Evolutionary conservation across 1,140 invertebrate genomes (phyloP).

Genomic region (Epicauta chinensis): DNA sequence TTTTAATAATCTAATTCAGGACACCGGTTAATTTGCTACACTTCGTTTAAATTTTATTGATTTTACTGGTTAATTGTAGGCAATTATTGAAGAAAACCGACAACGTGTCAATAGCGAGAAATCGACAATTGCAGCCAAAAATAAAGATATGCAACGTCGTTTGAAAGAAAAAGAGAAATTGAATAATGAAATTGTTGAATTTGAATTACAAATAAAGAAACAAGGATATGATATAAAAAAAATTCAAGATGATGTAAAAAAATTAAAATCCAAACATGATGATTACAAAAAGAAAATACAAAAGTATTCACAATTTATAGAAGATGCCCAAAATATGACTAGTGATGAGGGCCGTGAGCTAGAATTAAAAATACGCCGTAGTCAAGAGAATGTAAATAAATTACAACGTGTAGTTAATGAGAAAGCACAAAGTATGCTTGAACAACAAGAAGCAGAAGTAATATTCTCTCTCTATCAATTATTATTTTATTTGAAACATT

Average conservation of each 20-base stretch:
- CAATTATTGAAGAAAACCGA: constrained; percentile 50
- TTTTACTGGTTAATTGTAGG: constrained; percentile 13
- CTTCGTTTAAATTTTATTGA: neutral
- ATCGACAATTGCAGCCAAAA: constrained; percentile 63
- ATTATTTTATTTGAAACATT: neutral
- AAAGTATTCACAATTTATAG: constrained; percentile 25
- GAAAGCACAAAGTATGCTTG: constrained; percentile 78
- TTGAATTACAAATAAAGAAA: constrained; percentile 73
- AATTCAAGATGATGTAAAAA: constrained; percentile 47
- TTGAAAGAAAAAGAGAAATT: constrained; percentile 61
- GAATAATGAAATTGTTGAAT: constrained; percentile 55
- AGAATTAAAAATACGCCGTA: constrained; percentile 51
- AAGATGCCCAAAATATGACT: constrained; percentile 29
- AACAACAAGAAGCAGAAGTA: constrained; percentile 79
- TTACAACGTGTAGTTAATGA: constrained; percentile 76
- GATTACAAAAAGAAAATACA: neutral
- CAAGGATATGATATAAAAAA: constrained; percentile 64
- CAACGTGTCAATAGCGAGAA: constrained; percentile 68
- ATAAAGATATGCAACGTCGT: constrained; percentile 65
- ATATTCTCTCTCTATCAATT: too few species aligned
- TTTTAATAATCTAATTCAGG: too few species aligned
- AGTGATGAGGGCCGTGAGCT: constrained; percentile 41
- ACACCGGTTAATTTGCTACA: too few species aligned
- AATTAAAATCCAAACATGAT: constrained; percentile 11
- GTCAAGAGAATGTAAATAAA: constrained; percentile 63